A percentile compares a stretch with the other conserved stretches of the same genome.
Conservation (phyloP, 2,888 invertebrate genomes). For the Acanthoscelides obtectus region DNA sequence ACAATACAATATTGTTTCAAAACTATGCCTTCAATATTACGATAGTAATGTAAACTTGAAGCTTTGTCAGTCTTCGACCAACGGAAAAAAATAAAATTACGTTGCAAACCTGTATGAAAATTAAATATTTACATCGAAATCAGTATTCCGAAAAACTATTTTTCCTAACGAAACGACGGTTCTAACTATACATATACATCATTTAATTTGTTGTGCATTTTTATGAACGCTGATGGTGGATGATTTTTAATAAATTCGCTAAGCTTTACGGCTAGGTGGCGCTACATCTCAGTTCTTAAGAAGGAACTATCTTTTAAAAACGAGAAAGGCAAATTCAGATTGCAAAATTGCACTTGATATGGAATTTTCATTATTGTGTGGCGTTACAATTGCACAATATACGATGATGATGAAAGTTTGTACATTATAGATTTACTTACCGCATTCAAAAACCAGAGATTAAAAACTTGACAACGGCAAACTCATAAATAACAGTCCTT, state of each 20-base stretch:
- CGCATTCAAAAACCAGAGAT: no score
- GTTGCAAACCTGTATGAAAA: neutral
- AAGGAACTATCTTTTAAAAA: neutral
- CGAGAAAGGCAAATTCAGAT: neutral
- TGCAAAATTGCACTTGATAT: neutral
- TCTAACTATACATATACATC: neutral
- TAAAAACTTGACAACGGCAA: no score
- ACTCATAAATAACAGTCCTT: no score
- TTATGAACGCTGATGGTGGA: neutral
- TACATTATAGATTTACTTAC: no score
- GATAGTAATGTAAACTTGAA: neutral
- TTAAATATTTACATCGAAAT: neutral
- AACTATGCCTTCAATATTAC: no score
- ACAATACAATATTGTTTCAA: no score
- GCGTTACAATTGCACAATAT: no score
- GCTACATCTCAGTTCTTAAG: neutral
- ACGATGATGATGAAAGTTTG: no score
- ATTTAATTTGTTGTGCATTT: neutral
- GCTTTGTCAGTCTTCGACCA: neutral
- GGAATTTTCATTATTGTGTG: neutral
- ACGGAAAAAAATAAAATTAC: neutral
- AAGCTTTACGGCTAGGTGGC: constrained; percentile 1
- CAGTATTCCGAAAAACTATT: neutral
- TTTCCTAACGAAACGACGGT: neutral
- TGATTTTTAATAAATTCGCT: constrained; percentile 6